Evolutionary conservation across 2,797 vertebrate species (phyloP), one percentile per base, ranked within the genome.

Genomic region (Danionella dracula): DNA sequence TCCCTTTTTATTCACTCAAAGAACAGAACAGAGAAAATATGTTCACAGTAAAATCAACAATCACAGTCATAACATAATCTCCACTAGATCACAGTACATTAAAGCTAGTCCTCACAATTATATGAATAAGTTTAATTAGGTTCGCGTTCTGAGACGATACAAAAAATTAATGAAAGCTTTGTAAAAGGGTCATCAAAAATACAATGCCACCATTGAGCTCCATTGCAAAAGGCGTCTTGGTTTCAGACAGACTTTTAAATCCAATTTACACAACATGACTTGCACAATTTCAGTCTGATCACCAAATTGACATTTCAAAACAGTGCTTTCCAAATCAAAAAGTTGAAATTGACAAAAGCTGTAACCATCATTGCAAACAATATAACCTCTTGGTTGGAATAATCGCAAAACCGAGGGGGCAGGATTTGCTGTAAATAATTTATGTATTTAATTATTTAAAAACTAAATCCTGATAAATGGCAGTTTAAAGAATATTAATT

Each of bases 21-120:
- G n/a, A n/a, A n/a, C n/a, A n/a, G n/a, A n/a, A n/a, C n/a, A n/a
- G n/a, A n/a, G 6, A 27, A 27, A 27, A 27, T 27, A 27, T 27
- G 23, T 3, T n/a, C 3, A 27, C 23, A 27, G 23, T 27, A 27
- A 27, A 27, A 27, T 3, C 3, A 27, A 27, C 23, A 27, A 3
- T 27, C 3, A 6, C 3, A 66, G 73, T 51, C 44, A 61, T 58
- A 61, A 73, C 59, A 55, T 37, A 5, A 55, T 15, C 4, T 19
- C 15, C 11, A 5, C 19, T 12, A 17, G 11, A 57, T 11, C 51
- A n/a, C 31, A 44, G 53, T n/a, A n/a, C n/a, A n/a, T n/a, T n/a
- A n/a, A n/a, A n/a, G 66, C 15, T 37, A 42, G 10, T 57, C 16
- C 19, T 20, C 45, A 32, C 42, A 20, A 23, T 50, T 38, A 10